phyloP scores from a whole-genome alignment of 2,113 vertebrate genomes.

The Corvus hawaiiensis region DNA sequence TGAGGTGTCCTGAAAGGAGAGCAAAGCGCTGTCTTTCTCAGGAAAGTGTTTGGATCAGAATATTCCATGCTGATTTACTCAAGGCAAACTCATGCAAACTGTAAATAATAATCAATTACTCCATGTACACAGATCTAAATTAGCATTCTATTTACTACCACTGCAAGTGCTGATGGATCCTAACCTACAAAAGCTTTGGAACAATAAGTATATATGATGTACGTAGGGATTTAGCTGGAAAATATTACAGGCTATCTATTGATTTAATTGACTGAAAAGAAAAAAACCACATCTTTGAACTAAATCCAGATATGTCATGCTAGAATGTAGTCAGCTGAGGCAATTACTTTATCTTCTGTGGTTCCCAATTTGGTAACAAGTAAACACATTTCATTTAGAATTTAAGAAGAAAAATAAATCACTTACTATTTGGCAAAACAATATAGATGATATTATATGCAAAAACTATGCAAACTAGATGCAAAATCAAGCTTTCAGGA shows the following conservation, averaged over 20 bases:
- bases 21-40: not conserved
- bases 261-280: not conserved
- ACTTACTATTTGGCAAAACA: not conserved
- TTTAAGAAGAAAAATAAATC: not conserved
- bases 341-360: not conserved
- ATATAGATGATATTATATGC: not conserved
- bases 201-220: not conserved
- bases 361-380: not conserved
- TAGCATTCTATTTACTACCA: not conserved
- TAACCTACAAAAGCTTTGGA: not conserved
- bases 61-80: not conserved
- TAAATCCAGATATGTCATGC: not conserved
- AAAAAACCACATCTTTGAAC: not conserved
- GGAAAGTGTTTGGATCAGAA: not conserved
- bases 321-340: not conserved
- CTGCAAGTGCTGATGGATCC: not conserved
- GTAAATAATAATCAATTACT: not conserved
- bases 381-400: not conserved
- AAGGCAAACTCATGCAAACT: not conserved
- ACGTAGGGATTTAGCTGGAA: not conserved
- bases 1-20: not conserved
- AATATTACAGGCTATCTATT: not conserved
- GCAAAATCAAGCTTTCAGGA: not conserved
- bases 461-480: not conserved
- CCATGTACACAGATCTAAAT: not conserved